Percentiles rank a stretch among this genome's conserved stretches.
These are phyloP conservation scores for Hymenochirus boettgeri DNA, from an alignment of 2,113 vertebrate species.

Conservation along the genomic window DNA sequence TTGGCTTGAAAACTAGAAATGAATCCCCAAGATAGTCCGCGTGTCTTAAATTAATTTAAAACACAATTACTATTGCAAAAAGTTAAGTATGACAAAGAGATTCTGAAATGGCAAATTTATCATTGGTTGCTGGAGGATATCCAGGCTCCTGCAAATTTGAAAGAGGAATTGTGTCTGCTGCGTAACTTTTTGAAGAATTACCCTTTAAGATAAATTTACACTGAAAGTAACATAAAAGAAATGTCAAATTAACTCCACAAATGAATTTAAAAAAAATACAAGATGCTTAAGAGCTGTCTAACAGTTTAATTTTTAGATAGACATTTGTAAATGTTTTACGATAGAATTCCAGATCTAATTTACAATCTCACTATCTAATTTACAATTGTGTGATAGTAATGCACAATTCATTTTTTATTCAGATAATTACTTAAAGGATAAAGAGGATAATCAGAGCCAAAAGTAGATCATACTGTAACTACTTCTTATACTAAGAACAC, in stretches of 20 bases:
- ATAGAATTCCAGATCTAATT: not conserved
- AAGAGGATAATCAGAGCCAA: no score
- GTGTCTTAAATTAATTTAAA: constrained; percentile 35
- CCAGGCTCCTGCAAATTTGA: constrained; percentile 15
- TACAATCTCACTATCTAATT: not conserved
- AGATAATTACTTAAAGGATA: no score
- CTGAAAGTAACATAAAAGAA: constrained; percentile 22
- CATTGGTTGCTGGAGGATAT: constrained; percentile 23
- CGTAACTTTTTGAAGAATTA: constrained; percentile 20
- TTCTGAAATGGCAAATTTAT: constrained; percentile 32
- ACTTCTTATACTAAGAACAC: no score
- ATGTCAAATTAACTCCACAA: constrained; percentile 14
- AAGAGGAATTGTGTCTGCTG: constrained; percentile 26
- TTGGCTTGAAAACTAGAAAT: not conserved
- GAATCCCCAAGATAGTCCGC: constrained; percentile 11
- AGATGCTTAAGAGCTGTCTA: not conserved
- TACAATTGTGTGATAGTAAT: not conserved
- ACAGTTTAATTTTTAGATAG: not conserved
- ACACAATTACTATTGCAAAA: constrained; percentile 39
- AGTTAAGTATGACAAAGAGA: constrained; percentile 38
- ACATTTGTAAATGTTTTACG: not conserved
- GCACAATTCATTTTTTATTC: no score
- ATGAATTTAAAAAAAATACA: constrained; percentile 7
- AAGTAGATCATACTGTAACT: no score
- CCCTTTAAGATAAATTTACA: constrained; percentile 26